A percentile compares a stretch with the other conserved stretches of the same genome.
Conservation (phyloP, 2,888 invertebrate genomes). For the Octonoba sinensis region DNA sequence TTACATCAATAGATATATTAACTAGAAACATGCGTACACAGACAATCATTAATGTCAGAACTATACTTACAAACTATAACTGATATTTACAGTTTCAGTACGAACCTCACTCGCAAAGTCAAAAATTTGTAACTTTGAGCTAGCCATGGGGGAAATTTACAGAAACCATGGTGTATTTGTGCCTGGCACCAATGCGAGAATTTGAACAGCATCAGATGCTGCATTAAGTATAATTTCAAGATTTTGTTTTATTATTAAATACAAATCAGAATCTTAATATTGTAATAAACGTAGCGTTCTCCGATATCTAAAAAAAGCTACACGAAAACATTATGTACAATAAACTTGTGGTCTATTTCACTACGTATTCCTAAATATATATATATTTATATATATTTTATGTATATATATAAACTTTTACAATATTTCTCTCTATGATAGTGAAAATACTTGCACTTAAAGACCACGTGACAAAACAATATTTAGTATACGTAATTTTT, state of each 20-base stretch:
- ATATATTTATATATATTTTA: slow-evolving; percentile 40
- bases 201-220: too few relatives aligned
- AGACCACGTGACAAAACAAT: slow-evolving; percentile 39
- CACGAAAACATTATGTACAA: slow-evolving; percentile 55
- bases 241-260: too few relatives aligned
- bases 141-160: too few relatives aligned
- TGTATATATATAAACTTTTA: slow-evolving; percentile 48
- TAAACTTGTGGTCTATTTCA: slow-evolving; percentile 46
- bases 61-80: slow-evolving; percentile 39
- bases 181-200: too few relatives aligned
- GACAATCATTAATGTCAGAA: slow-evolving; percentile 7
- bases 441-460: slow-evolving; percentile 57
- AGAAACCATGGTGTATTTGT: too few relatives aligned
- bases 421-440: slow-evolving; percentile 53
- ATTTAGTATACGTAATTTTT: slow-evolving; percentile 9
- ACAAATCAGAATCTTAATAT: too few relatives aligned
- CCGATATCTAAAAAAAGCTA: slow-evolving; percentile 32
- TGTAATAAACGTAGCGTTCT: slow-evolving; percentile 20
- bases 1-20: neutral
- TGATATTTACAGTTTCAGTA: slow-evolving; percentile 11
- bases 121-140: too few relatives aligned
- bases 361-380: slow-evolving; percentile 60
- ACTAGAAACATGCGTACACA: slow-evolving; percentile 5
- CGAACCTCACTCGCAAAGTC: too few relatives aligned
- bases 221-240: too few relatives aligned